A percentile compares a stretch with the other conserved stretches of the same genome.
Conservation (phyloP, 2,797 vertebrate genomes). For the Hoplostethus atlanticus region DNA sequence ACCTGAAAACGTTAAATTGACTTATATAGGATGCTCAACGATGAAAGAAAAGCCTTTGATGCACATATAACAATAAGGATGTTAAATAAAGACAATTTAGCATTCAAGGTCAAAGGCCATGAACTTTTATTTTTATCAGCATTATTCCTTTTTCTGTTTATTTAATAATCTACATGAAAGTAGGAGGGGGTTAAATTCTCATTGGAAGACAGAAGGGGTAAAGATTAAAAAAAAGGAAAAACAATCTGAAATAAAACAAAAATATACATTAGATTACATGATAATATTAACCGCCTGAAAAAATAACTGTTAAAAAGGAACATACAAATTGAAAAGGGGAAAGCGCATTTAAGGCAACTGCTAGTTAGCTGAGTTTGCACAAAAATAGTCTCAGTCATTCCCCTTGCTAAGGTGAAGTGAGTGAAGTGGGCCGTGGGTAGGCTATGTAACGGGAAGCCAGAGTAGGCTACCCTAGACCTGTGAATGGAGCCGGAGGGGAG, state of each 20-base stretch:
- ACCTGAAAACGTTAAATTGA: no score
- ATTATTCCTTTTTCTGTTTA: constrained; percentile 66
- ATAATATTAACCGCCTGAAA: constrained; percentile 51
- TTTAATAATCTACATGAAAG: constrained; percentile 75
- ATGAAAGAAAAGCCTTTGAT: not conserved
- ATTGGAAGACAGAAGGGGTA: constrained; percentile 68
- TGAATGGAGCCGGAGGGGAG: constrained; percentile 33
- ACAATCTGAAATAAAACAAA: constrained; percentile 65
- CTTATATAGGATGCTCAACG: no score
- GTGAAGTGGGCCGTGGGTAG: constrained; percentile 12
- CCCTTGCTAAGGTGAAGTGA: constrained; percentile 42
- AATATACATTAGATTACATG: constrained; percentile 62
- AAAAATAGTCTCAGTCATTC: constrained; percentile 65
- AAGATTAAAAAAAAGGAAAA: constrained; percentile 53
- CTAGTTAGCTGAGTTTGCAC: constrained; percentile 74
- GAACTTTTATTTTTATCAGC: constrained; percentile 69
- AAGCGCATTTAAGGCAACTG: constrained; percentile 79
- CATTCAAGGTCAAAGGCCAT: constrained; percentile 61
- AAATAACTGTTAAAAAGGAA: constrained; percentile 49
- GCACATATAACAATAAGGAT: constrained; percentile 7
- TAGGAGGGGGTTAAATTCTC: constrained; percentile 60
- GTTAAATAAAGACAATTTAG: constrained; percentile 47
- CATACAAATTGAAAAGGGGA: constrained; percentile 30
- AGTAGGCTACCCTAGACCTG: constrained; percentile 34
- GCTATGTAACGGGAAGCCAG: constrained; percentile 56